Evolutionary conservation across 1,140 invertebrate genomes (phyloP), one percentile per base, ranked within the genome.

Genomic region (Drosophila prosaltans): DNA sequence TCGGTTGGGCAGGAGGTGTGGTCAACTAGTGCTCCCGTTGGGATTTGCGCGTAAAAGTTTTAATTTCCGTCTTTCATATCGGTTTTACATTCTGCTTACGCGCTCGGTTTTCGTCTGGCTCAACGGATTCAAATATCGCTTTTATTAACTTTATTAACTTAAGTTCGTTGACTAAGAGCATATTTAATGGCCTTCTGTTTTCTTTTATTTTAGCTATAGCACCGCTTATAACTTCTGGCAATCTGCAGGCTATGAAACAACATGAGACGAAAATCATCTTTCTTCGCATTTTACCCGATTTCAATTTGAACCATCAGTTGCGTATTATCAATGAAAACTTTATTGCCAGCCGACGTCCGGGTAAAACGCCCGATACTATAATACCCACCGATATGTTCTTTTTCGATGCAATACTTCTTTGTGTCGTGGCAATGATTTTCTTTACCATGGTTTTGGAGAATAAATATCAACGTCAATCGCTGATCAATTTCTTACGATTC

Each of bases 231-330:
- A 91, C 91, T 21, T 92, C 91, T 7, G 68, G 5, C 39, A 84
- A 74, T 54, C 24, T 77, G 9, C 63, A 74, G 55, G 75, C 88
- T 5, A 92, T 92, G 79, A 82, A 82, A 28, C 60, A 77, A 30
- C 83, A 91, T 41, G 70, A 77, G 24, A 84, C 78, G 0, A 73
- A 78, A 61, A 92, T 92, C 2, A 60, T 58, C 3, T 80, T 92
- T 11, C 65, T 92, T 6, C 58, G 75, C 28, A 73, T 92, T 16
- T 45, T 92, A 3, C 92, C 92, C 11, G 92, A 92, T 61, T 92
- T 92, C 6, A 90, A 91, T 75, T 68, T 92, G 16, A 91, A 91
- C 45, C 92, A 92, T 51, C 91, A 92, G 59, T 45, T 92, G 9
- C 80, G 85, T 21, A 60, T 89, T 4, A 89, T 92, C n/a, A 92